A percentile compares a stretch with the other conserved stretches of the same genome.
These are phyloP conservation scores for Ornithorhynchus anatinus DNA, from an alignment of 2,113 vertebrate genomes.

Conservation along the genomic window DNA sequence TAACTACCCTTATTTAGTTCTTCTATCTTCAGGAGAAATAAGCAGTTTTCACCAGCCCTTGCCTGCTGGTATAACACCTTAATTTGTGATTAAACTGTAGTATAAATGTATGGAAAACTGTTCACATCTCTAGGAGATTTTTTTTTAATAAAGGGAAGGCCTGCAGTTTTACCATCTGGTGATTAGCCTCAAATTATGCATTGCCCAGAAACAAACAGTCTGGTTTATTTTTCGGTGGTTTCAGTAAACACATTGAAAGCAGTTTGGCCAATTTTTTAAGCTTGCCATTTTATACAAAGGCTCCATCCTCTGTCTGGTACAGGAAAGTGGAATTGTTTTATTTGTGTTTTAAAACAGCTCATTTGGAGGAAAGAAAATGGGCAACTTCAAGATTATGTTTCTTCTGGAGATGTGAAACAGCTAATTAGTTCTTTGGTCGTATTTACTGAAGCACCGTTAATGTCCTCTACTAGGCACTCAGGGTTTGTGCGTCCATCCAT, in stretches of 20 bases:
- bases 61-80: not conserved
- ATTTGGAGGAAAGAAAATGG: not conserved
- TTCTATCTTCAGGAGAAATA: not conserved
- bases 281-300: constrained; percentile 1
- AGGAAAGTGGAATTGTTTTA: constrained; percentile 8
- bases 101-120: not conserved
- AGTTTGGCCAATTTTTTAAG: constrained; percentile 5
- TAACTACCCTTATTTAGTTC: not conserved
- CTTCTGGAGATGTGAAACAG: not conserved
- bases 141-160: no score
- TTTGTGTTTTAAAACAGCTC: constrained; percentile 23
- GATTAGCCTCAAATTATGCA: no score
- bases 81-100: not conserved
- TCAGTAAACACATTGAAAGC: not conserved
- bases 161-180: no score
- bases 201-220: no score
- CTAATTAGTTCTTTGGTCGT: not conserved
- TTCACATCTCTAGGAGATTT: no score
- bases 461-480: not conserved
- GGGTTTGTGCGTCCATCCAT: not conserved
- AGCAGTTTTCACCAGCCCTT: constrained; percentile 4
- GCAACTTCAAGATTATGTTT: not conserved
- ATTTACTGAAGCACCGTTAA: not conserved
- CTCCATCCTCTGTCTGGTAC: constrained; percentile 17
- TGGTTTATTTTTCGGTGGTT: no score